Base-by-base conservation (phyloP, 2,797 vertebrate genomes). In the Crypturellus tataupa region DNA sequence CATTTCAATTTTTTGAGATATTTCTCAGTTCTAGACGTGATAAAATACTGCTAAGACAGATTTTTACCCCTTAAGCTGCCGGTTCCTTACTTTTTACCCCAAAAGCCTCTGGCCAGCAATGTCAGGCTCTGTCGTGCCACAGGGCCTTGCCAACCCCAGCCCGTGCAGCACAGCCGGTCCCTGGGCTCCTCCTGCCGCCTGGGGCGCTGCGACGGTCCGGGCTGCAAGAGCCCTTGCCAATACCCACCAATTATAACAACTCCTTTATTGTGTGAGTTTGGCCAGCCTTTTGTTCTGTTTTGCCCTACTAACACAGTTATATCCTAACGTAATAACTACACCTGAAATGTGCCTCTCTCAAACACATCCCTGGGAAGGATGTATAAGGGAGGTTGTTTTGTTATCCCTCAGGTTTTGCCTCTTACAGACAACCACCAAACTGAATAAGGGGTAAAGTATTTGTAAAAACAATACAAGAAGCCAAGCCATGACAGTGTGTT, bases 341-440 rank as follows among this genome's bases (percentile, higher is more conserved):
- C 29, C 40, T 63, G 60, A 68, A 88, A 73, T 12, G 15, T 4
- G 12, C 13, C 10, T 68, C 91, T 80, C 84, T 64, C 56, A 76
- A 90, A 56, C 53, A n/a, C 17, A n/a, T n/a, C 17, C 35, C 31
- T 31, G 19, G 72, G 19, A 79, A 6, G 0, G 0, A 53, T 67
- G 23, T 10, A 12, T 37, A 68, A 20, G 25, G 18, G 20, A 63
- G 25, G 16, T 82, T 70, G 33, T 27, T 55, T 11, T 19, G 53
- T 81, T 96, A 89, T 76, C 33, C 53, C 89, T 75, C 44, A 80
- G 72, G 62, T 64, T 91, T 91, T 85, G 11, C 44, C 33, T 84
- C 65, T 58, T 85, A 80, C 88, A 85, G 33, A 39, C 47, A 77
- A 86, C 13, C 70, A 80, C 31, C 15, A 79, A 88, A 68, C 56